A percentile compares a stretch with the other conserved stretches of the same genome.
Conservation (phyloP, 1,140 invertebrate genomes). For the Trachymyrmex cornetzi region DNA sequence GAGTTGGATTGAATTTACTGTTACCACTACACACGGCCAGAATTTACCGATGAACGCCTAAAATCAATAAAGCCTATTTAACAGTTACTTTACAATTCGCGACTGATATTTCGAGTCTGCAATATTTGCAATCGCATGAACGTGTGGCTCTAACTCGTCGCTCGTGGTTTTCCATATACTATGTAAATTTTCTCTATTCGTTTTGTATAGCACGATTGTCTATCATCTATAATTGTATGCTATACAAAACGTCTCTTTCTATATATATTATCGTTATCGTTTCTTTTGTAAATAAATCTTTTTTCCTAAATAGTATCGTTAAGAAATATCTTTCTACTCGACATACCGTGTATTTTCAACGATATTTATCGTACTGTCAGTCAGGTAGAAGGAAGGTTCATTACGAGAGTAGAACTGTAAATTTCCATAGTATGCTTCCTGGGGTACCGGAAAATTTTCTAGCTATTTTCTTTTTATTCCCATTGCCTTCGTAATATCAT, state of each 20-base stretch:
- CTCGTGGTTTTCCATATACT: neutral
- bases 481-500: slow-evolving; percentile 45
- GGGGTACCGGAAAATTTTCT: slow-evolving; percentile 15
- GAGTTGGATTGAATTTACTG: slow-evolving; percentile 58
- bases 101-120: neutral
- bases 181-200: neutral
- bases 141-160: neutral
- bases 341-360: neutral
- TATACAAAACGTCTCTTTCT: neutral
- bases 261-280: neutral
- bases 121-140: slow-evolving; percentile 12
- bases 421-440: slow-evolving; percentile 24
- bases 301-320: neutral
- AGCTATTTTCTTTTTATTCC: slow-evolving; percentile 35
- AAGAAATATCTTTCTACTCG: neutral
- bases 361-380: neutral
- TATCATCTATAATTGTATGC: neutral
- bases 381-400: neutral
- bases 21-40: neutral
- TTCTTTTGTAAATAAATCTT: neutral
- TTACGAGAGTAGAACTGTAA: neutral
- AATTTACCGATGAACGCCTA: slow-evolving; percentile 40
- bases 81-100: slow-evolving; percentile 37
- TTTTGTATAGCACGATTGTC: too few species aligned
- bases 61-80: slow-evolving; percentile 47